Evolutionary conservation across 1,140 invertebrate species (phyloP).

Genomic region (Cecropterus lyciades): DNA sequence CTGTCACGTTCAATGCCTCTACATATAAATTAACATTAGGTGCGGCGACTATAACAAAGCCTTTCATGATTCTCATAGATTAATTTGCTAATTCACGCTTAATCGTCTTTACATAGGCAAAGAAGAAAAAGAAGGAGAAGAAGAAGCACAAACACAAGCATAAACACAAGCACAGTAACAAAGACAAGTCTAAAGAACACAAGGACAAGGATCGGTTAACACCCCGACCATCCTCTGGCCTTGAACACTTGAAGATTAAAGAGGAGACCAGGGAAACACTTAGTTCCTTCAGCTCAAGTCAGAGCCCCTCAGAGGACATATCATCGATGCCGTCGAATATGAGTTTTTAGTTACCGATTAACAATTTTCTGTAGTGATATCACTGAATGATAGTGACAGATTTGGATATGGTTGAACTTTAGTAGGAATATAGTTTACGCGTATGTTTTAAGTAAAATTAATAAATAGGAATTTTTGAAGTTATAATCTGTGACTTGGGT

Average conservation of each 20-base stretch:
- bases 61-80: too few species aligned
- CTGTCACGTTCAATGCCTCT: too few species aligned
- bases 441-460: too few species aligned
- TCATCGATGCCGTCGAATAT: constrained; percentile 71
- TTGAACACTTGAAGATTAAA: constrained; percentile 78
- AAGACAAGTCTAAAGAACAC: constrained; percentile 87
- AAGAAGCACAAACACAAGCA: constrained; percentile 93
- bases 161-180: constrained; percentile 90
- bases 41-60: too few species aligned
- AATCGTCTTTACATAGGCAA: constrained; percentile 85
- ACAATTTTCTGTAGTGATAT: too few species aligned
- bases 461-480: too few species aligned
- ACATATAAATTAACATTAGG: too few species aligned
- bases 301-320: constrained; percentile 76
- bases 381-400: too few species aligned
- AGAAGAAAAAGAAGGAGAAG: constrained; percentile 93
- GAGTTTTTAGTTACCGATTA: constrained; percentile 56
- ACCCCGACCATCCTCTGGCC: constrained; percentile 59
- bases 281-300: constrained; percentile 85
- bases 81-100: too few species aligned
- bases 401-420: too few species aligned
- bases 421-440: too few species aligned
- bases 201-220: constrained; percentile 83
- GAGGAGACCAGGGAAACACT: constrained; percentile 85
- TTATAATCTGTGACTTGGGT: too few species aligned